These are phyloP conservation scores for Poecilia velifera DNA, from an alignment of 2,797 vertebrate genomes.

Conservation along the genomic window DNA sequence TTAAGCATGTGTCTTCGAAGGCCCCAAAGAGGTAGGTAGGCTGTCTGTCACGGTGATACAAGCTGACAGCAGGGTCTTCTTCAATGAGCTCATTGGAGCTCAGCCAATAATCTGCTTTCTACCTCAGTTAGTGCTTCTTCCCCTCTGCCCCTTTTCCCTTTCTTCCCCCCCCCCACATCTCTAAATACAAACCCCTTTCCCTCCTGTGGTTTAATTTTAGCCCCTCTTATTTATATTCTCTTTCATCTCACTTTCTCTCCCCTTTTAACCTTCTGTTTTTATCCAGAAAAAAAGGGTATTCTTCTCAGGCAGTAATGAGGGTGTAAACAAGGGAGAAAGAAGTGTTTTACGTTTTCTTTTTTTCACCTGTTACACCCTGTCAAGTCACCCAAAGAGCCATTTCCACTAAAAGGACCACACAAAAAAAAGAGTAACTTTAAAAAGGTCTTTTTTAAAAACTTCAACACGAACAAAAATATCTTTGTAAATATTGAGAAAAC, in stretches of 20 bases:
- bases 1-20: constrained; percentile 33
- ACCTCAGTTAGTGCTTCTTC: constrained; percentile 37
- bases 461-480: not conserved
- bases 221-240: constrained; percentile 55
- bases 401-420: constrained; percentile 35
- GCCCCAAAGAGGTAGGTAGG: constrained; percentile 45
- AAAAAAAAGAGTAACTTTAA: constrained; percentile 1
- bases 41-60: constrained; percentile 67
- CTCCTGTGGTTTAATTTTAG: constrained; percentile 44
- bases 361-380: constrained; percentile 21
- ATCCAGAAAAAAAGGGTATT: constrained; percentile 32
- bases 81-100: constrained; percentile 70
- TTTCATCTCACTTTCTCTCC: constrained; percentile 28
- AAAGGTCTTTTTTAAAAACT: not conserved
- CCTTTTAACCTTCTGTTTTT: constrained; percentile 38
- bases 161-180: constrained; percentile 5
- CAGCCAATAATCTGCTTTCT: constrained; percentile 66
- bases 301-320: constrained; percentile 45
- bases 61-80: constrained; percentile 66
- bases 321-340: constrained; percentile 44
- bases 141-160: constrained; percentile 7
- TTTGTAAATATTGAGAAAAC: not conserved
- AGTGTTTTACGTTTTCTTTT: constrained; percentile 25
- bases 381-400: constrained; percentile 32
- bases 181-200: constrained; percentile 22